These are phyloP conservation scores for Rotaria sp. DNA, from an alignment of 2,888 invertebrate genomes.

Conservation along the genomic window DNA sequence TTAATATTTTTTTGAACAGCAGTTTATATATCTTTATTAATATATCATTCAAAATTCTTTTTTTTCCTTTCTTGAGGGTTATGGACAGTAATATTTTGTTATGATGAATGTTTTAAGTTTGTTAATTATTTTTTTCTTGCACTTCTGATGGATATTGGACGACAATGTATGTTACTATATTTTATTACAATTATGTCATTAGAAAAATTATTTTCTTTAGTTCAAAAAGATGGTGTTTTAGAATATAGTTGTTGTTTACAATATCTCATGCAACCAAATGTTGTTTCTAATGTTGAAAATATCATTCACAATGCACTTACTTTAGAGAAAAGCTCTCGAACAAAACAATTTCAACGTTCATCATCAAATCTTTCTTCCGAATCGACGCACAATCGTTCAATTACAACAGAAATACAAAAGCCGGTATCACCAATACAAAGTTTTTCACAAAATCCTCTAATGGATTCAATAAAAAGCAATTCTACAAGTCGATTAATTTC, in stretches of 20 bases:
- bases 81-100: slow-evolving; percentile 12
- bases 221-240: background rate
- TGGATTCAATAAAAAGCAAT: background rate
- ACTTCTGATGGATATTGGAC: background rate
- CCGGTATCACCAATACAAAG: background rate
- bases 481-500: background rate
- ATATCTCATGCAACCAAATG: background rate
- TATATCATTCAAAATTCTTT: background rate
- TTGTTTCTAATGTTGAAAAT: background rate
- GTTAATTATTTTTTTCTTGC: slow-evolving; percentile 16
- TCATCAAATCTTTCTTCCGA: background rate
- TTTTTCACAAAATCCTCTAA: background rate
- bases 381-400: background rate
- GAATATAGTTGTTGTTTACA: slow-evolving; percentile 25
- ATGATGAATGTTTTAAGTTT: background rate
- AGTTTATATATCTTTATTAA: too few relatives aligned
- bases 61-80: background rate
- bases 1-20: too few relatives aligned
- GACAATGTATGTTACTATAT: background rate
- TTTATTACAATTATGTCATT: background rate
- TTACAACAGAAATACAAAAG: background rate
- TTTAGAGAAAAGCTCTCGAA: background rate
- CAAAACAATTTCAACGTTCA: background rate
- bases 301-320: background rate
- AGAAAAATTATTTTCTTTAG: background rate